phyloP scores from a whole-genome alignment of 2,113 vertebrate genomes.

The Hippoglossus stenolepis region DNA sequence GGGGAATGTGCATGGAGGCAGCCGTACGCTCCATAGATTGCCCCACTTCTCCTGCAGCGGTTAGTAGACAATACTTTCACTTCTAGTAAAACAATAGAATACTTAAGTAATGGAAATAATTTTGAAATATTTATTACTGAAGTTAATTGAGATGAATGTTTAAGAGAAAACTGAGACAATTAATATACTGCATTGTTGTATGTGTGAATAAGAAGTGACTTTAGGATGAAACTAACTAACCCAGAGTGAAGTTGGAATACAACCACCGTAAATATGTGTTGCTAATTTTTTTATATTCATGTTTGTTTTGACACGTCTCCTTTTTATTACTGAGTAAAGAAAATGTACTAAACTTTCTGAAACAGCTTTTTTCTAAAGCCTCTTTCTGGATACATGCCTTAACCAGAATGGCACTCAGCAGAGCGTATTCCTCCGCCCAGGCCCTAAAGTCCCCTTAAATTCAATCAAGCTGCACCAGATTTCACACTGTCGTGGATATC shows the following conservation, averaged over 20 bases:
- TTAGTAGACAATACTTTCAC: background rate
- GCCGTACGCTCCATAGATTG: slow-evolving; percentile 25
- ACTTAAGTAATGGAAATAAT: background rate
- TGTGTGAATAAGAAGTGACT: slow-evolving; percentile 1
- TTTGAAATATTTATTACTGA: background rate
- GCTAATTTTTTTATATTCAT: background rate
- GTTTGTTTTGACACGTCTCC: background rate
- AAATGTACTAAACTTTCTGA: background rate
- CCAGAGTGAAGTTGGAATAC: background rate
- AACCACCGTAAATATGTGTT: background rate
- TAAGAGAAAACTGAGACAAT: background rate
- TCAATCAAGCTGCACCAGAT: background rate
- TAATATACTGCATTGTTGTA: background rate
- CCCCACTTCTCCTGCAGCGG: slow-evolving; percentile 6
- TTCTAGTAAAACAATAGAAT: background rate
- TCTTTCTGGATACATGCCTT: background rate
- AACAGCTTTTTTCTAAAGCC: background rate
- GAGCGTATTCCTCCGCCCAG: background rate
- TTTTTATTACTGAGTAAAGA: background rate
- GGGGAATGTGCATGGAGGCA: slow-evolving; percentile 36
- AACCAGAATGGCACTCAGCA: background rate
- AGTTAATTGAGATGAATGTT: too few species aligned
- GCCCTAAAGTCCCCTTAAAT: background rate
- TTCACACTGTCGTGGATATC: background rate
- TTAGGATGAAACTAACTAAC: background rate